These are phyloP conservation scores for Baccha elongata DNA, from an alignment of 2,888 invertebrate genomes.

Conservation along the genomic window DNA sequence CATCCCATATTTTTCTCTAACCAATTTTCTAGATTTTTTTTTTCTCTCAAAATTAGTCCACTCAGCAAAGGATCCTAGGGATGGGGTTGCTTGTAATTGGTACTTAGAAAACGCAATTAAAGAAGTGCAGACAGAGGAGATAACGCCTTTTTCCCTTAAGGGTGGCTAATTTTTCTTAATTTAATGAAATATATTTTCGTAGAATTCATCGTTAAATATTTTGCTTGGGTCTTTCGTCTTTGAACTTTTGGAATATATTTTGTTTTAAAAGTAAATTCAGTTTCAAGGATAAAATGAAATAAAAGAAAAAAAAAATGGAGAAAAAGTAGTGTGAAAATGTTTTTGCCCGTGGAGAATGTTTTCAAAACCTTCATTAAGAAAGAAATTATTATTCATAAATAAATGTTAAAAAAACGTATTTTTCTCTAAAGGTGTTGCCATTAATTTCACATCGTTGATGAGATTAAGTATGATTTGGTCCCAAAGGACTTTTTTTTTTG, in stretches of 20 bases:
- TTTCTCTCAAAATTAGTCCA: background rate
- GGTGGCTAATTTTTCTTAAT: conserved; percentile 48
- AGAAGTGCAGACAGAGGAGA: background rate
- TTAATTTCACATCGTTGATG: too few species aligned
- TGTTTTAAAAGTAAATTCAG: background rate
- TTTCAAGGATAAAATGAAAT: conserved; percentile 7
- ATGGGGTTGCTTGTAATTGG: conserved; percentile 6
- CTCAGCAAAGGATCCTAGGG: background rate
- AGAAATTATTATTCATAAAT: conserved; percentile 22
- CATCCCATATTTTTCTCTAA: background rate
- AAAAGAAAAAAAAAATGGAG: background rate
- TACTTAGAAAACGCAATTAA: background rate
- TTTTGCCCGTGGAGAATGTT: background rate
- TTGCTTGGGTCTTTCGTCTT: background rate
- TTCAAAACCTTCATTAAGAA: conserved; percentile 21
- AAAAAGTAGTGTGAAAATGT: background rate
- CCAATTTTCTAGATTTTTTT: background rate
- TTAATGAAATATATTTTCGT: conserved; percentile 54
- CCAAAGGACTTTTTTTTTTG: too few species aligned
- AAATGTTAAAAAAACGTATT: conserved; percentile 20
- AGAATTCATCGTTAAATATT: conserved; percentile 14
- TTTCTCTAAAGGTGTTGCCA: too few species aligned
- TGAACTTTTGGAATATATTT: background rate
- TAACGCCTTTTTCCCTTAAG: background rate
- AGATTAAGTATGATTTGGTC: too few species aligned